Conservation (phyloP, 2,888 invertebrate species). For the Volucella zonaria region DNA sequence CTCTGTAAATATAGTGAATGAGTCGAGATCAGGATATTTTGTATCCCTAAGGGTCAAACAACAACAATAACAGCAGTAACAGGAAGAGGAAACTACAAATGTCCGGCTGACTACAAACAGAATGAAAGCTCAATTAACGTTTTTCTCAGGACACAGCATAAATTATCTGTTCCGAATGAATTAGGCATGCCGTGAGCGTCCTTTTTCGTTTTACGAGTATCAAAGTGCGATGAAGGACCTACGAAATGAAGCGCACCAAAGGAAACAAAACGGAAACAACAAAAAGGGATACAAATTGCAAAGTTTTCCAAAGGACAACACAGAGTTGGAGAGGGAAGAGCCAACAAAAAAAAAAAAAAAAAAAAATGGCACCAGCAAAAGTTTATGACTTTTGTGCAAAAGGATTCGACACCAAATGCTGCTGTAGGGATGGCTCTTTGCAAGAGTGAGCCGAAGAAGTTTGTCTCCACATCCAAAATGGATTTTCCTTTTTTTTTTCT, state of each 20-base stretch:
- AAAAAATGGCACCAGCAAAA: conserved; percentile 19
- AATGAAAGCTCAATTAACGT: conserved; percentile 62
- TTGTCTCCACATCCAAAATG: conserved; percentile 17
- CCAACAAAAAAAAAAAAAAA: too few species aligned
- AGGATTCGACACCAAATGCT: conserved; percentile 13
- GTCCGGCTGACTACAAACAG: conserved; percentile 20
- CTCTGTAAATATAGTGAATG: too few species aligned
- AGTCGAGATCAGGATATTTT: too few species aligned
- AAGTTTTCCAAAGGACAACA: conserved; percentile 29
- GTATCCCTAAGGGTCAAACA: background rate
- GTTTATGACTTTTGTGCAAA: conserved; percentile 37
- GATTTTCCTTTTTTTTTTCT: conserved; percentile 17
- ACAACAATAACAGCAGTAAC: background rate
- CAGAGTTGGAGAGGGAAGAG: background rate
- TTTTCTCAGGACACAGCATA: conserved; percentile 44
- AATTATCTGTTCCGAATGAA: conserved; percentile 51
- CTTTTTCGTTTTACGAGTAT: background rate
- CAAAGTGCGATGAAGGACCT: background rate
- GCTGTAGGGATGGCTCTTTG: conserved; percentile 5
- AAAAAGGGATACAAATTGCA: conserved; percentile 23
- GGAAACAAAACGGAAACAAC: conserved; percentile 1
- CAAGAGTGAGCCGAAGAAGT: background rate
- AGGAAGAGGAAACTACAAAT: background rate
- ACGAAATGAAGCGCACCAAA: background rate
- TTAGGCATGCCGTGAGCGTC: conserved; percentile 13